A percentile compares a stretch with the other conserved stretches of the same genome.
Conservation (phyloP, 2,113 vertebrate species). For the Sterna hirundo region DNA sequence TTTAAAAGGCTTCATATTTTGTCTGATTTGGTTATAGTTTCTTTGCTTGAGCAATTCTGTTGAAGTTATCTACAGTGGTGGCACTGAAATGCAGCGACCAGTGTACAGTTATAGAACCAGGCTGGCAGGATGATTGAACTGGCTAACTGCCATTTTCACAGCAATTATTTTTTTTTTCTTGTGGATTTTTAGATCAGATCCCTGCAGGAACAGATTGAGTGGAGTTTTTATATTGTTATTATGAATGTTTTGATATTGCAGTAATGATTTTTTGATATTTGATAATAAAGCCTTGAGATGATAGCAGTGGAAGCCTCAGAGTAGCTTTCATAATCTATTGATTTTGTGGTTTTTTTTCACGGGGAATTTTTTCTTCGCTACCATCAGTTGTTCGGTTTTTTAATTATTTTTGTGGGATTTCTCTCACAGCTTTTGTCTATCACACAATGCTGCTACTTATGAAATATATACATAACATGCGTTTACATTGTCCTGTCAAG, state of each 20-base stretch:
- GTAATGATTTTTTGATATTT: conserved; percentile 58
- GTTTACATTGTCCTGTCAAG: background rate
- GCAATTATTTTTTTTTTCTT: conserved; percentile 12
- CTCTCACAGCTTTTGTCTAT: background rate
- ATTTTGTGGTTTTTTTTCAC: background rate
- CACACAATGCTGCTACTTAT: background rate
- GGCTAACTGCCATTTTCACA: conserved; percentile 44
- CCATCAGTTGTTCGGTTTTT: background rate
- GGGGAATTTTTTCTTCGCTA: background rate
- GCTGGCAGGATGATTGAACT: conserved; percentile 11
- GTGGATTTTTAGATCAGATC: conserved; percentile 61
- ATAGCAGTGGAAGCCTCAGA: background rate
- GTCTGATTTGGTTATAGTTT: background rate
- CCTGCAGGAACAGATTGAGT: conserved; percentile 57
- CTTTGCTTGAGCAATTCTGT: background rate
- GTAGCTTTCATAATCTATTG: background rate
- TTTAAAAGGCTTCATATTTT: background rate
- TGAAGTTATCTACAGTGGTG: background rate
- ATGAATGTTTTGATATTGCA: conserved; percentile 39
- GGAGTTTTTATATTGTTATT: conserved; percentile 47
- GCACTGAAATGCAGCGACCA: background rate
- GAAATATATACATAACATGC: background rate
- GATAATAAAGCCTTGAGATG: conserved; percentile 39
- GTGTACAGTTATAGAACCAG: background rate
- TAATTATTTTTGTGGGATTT: conserved; percentile 10